A percentile compares a stretch with the other conserved stretches of the same genome.
Evolutionary conservation across 2,888 invertebrate species (phyloP).

Genomic region (Drosophila lacicola): DNA sequence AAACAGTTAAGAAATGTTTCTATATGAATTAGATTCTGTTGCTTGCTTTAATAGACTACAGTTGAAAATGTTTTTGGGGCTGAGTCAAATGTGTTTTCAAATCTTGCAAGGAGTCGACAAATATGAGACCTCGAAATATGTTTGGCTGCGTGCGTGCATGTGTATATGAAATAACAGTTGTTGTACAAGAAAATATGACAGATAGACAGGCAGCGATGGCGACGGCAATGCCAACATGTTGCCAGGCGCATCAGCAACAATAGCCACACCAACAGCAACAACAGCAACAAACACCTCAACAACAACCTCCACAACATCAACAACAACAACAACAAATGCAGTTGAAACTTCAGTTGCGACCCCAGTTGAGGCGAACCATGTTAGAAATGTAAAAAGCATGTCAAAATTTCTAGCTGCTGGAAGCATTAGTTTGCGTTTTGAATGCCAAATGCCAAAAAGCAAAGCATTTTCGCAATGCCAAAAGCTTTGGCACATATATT

Average conservation of each 20-base stretch:
- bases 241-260: slow-evolving; percentile 37
- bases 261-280: slow-evolving; percentile 31
- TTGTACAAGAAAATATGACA: slow-evolving; percentile 66
- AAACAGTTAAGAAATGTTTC: not conserved
- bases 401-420: slow-evolving; percentile 67
- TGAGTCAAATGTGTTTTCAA: slow-evolving; percentile 5
- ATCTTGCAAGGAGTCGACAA: slow-evolving; percentile 1
- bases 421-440: slow-evolving; percentile 61
- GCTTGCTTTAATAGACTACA: slow-evolving; percentile 1
- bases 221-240: slow-evolving; percentile 49
- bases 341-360: slow-evolving; percentile 47
- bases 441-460: slow-evolving; percentile 48
- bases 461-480: slow-evolving; percentile 38
- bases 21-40: not conserved
- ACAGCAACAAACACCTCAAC: not conserved
- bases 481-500: slow-evolving; percentile 12
- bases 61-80: not conserved
- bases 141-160: slow-evolving; percentile 17
- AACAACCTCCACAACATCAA: not conserved
- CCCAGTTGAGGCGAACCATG: slow-evolving; percentile 41
- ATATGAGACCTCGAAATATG: slow-evolving; percentile 2
- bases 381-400: slow-evolving; percentile 78
- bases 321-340: slow-evolving; percentile 23
- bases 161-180: slow-evolving; percentile 53
- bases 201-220: slow-evolving; percentile 50